Conservation (phyloP, 2,113 vertebrate species). For the Ptyas mucosa region DNA sequence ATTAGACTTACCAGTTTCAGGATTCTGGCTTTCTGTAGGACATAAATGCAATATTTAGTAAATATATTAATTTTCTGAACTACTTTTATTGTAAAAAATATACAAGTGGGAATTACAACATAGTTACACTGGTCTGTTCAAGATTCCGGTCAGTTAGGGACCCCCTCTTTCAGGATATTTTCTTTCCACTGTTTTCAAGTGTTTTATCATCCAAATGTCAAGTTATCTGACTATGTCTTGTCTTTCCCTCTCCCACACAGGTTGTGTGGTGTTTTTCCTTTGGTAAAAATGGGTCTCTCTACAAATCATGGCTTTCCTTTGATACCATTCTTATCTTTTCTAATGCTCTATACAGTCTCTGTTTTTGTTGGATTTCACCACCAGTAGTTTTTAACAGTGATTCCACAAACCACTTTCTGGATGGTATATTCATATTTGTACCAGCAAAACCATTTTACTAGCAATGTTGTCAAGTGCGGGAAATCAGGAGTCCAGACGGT, state of each 20-base stretch:
- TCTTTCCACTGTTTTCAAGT: neutral
- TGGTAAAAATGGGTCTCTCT: neutral
- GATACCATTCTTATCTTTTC: neutral
- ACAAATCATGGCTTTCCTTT: neutral
- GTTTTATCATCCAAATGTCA: neutral
- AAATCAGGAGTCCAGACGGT: neutral
- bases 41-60: neutral
- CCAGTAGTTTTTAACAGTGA: neutral
- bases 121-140: neutral
- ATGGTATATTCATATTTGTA: neutral
- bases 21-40: slow-evolving; percentile 54
- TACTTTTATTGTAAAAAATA: neutral
- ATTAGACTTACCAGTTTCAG: slow-evolving; percentile 37
- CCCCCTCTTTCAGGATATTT: neutral
- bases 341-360: neutral
- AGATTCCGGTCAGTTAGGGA: neutral
- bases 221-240: neutral
- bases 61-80: neutral
- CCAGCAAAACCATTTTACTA: neutral
- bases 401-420: neutral
- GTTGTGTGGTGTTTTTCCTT: neutral
- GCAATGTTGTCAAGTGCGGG: neutral
- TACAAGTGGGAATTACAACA: neutral
- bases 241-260: neutral
- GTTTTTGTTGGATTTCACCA: neutral